Base-by-base conservation (phyloP, 2,113 vertebrate species). In the Microtus montanus region DNA sequence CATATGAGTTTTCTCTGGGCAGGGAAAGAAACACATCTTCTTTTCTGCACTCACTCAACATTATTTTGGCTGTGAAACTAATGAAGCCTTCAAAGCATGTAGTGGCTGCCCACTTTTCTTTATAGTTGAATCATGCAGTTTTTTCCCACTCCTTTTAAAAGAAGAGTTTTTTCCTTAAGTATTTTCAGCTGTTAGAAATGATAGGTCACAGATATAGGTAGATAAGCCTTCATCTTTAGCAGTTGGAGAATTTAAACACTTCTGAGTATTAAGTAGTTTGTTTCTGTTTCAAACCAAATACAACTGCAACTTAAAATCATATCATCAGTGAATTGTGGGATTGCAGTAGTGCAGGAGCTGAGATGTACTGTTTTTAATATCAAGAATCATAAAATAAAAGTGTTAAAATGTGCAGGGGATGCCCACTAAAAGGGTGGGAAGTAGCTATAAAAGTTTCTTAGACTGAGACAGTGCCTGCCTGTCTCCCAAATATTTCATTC, bases 251-350 rank as follows among this genome's bases (percentile, higher is more conserved):
- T 88, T 95, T 90, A 92, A 96, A 92, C 85, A 93, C 80, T 94
- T 90, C 47, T 79, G 73, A 41, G 3, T 74, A 79, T 82, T 44
- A 92, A 94, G 90, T 83, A 92, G n/a, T 91, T 96, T 93, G 41
- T 90, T 93, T 93, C 71, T 26, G 85, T 94, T 93, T 91, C 86
- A 97, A 90, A 52, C 15, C 82, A 92, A 91, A 92, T 63, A 88
- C 38, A 90, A 77, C 12, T 82, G 71, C 85, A 92, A 68, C 64
- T 70, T 78, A 79, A 93, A 89, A 75, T 70, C 22, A 13, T 82
- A 10, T 83, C 28, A 91, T 87, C 89, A 68, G 71, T 89, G 66
- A 88, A 91, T 58, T 90, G 75, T 87, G 73, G 26, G 78, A 93
- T 91, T 75, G 58, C 0, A 2, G 35, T 78, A n/a, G n/a, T 83